Conservation (phyloP, 2,113 vertebrate genomes). For the Phrynosoma platyrhinos region DNA sequence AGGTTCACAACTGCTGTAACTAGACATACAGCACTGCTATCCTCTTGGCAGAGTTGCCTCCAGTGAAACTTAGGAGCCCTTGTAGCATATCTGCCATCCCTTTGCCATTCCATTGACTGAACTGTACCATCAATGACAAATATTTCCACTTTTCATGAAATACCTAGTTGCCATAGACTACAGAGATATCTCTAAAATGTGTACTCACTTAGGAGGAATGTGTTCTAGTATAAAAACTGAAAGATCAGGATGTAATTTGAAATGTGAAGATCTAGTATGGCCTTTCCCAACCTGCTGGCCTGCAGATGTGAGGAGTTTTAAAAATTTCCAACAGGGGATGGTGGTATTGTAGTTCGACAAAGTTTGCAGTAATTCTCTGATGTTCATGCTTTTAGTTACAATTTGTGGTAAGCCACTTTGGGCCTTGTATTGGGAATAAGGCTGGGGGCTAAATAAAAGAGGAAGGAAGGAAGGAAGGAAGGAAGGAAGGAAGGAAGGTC, state of each 20-base stretch:
- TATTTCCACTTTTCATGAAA: no score
- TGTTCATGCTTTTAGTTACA: no score
- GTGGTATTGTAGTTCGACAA: no score
- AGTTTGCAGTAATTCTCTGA: no score
- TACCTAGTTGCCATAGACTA: not conserved
- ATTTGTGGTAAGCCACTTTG: no score
- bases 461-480: no score
- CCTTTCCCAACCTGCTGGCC: no score
- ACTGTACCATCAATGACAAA: not conserved
- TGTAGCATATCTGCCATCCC: not conserved
- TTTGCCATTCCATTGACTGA: not conserved
- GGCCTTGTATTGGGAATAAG: no score
- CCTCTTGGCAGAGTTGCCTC: not conserved
- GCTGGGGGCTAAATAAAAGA: no score
- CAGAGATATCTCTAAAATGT: not conserved
- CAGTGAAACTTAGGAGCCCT: not conserved
- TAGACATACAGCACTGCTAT: not conserved
- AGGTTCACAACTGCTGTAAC: not conserved
- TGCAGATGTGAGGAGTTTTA: no score
- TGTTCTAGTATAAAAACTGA: not conserved
- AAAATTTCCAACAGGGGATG: no score
- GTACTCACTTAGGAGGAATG: not conserved
- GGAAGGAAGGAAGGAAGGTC: rapidly evolving
- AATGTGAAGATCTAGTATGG: not conserved
- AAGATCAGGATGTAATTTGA: not conserved